A percentile compares a stretch with the other conserved stretches of the same genome.
phyloP scores from a whole-genome alignment of 2,888 invertebrate species.

The Synergus japonicus region DNA sequence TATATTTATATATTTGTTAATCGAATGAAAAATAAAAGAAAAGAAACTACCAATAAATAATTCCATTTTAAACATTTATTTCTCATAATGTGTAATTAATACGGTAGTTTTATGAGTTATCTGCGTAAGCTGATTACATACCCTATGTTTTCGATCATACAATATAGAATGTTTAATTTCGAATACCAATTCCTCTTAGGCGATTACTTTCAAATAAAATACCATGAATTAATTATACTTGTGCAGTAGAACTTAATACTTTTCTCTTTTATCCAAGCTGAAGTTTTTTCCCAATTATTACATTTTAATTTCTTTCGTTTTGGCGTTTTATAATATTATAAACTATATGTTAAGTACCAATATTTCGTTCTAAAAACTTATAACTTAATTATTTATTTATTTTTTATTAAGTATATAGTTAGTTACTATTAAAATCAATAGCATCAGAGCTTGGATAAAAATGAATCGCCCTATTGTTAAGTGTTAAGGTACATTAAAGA shows the following conservation, averaged over 20 bases:
- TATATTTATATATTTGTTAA: too few relatives aligned
- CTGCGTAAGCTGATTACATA: constrained; percentile 26
- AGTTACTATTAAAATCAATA: constrained; percentile 7
- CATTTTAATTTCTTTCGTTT: not conserved
- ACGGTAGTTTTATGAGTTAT: constrained; percentile 21
- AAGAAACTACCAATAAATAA: not conserved
- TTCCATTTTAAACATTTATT: constrained; percentile 27
- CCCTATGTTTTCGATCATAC: constrained; percentile 12
- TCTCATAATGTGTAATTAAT: constrained; percentile 24
- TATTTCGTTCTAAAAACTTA: not conserved
- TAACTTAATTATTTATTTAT: not conserved
- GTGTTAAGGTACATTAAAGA: not conserved
- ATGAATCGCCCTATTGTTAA: not conserved
- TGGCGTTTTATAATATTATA: not conserved
- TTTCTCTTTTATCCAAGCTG: constrained; percentile 21
- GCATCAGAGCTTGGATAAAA: constrained; percentile 25
- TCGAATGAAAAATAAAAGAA: not conserved
- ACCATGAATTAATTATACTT: constrained; percentile 6
- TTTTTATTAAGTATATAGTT: too few relatives aligned
- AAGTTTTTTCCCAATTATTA: not conserved
- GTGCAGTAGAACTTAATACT: not conserved
- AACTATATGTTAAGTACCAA: not conserved
- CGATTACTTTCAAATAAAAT: constrained; percentile 36
- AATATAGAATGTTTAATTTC: constrained; percentile 8
- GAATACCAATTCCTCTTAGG: constrained; percentile 12